Evolutionary conservation across 2,888 invertebrate species (phyloP).

Genomic region (Amphipoea oculea): DNA sequence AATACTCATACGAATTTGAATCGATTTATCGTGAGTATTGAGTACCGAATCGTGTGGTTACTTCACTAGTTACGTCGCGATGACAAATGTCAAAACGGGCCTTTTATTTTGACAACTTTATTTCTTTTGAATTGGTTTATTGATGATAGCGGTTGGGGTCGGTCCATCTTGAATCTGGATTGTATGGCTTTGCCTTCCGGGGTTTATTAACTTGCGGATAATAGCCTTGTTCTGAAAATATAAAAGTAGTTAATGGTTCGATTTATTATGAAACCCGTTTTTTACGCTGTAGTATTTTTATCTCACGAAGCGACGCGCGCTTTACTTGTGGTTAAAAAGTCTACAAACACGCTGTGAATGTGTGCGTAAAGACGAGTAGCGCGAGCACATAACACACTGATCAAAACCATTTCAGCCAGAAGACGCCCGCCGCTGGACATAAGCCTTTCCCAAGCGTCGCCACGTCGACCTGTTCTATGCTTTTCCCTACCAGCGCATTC

Average conservation of each 20-base stretch:
- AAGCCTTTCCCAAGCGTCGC: neutral
- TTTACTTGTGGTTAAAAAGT: neutral
- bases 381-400: neutral
- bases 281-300: neutral
- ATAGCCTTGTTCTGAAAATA: neutral
- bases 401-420: no score
- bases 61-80: no score
- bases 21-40: no score
- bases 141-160: neutral
- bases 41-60: no score
- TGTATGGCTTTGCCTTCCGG: conserved; percentile 14
- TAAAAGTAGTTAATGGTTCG: neutral
- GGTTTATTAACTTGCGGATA: no score
- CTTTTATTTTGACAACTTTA: no score
- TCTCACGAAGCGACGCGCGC: neutral
- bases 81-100: no score
- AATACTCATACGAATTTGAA: no score
- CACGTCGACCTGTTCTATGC: neutral
- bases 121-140: neutral
- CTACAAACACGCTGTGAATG: neutral
- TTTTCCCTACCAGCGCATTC: neutral
- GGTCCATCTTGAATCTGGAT: neutral
- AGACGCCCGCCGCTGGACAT: no score
- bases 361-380: neutral
- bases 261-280: neutral